A percentile compares a stretch with the other conserved stretches of the same genome.
Conservation (phyloP, 1,140 invertebrate species). For the Drosophila trapezifrons region DNA sequence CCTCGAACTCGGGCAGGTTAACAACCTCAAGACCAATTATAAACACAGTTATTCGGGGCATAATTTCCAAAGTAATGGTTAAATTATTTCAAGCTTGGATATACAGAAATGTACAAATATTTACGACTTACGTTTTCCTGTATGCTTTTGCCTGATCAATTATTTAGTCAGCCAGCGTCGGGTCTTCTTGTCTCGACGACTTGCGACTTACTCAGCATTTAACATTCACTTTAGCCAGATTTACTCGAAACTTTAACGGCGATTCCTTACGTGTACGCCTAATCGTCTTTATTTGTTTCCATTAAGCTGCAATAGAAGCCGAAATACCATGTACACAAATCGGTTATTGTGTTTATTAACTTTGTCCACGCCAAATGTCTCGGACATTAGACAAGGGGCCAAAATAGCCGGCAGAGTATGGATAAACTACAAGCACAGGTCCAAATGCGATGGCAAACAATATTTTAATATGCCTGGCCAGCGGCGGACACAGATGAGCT, state of each 20-base stretch:
- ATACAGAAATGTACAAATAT: background rate
- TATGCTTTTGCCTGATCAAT: slow-evolving; percentile 1
- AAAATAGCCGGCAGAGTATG: slow-evolving; percentile 49
- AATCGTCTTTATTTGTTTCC: slow-evolving; percentile 76
- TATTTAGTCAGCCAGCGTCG: slow-evolving; percentile 14
- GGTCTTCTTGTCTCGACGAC: slow-evolving; percentile 23
- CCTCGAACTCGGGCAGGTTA: no score
- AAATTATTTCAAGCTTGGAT: background rate
- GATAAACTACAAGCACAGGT: slow-evolving; percentile 6
- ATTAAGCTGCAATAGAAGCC: slow-evolving; percentile 71
- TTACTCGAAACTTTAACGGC: slow-evolving; percentile 27
- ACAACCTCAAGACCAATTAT: background rate
- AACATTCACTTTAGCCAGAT: slow-evolving; percentile 18
- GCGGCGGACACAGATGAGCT: slow-evolving; percentile 66
- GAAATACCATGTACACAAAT: slow-evolving; percentile 69
- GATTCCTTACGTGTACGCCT: background rate
- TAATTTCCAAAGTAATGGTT: background rate
- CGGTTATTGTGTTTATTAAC: slow-evolving; percentile 67
- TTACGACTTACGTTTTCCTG: slow-evolving; percentile 8
- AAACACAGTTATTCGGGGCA: background rate
- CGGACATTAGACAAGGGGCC: slow-evolving; percentile 59
- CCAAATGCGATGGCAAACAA: slow-evolving; percentile 41
- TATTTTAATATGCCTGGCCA: slow-evolving; percentile 78
- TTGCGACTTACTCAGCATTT: slow-evolving; percentile 17
- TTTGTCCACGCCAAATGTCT: slow-evolving; percentile 52